Conservation (phyloP, 2,888 invertebrate genomes). For the Rutpela maculata region DNA sequence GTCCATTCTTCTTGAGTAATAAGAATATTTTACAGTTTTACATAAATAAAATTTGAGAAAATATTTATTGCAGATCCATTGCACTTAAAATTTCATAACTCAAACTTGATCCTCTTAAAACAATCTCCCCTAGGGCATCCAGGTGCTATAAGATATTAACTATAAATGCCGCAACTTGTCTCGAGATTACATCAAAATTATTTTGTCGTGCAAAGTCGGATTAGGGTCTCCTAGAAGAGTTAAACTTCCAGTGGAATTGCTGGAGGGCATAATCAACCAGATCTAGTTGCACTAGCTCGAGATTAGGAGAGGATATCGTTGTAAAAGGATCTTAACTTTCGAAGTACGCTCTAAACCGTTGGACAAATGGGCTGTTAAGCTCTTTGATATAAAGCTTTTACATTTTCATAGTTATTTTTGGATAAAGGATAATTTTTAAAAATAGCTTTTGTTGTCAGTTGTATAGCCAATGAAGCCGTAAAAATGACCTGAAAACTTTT, state of each 20-base stretch:
- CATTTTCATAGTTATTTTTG: neutral
- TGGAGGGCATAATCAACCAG: constrained; percentile 20
- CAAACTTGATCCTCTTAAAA: neutral
- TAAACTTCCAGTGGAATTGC: constrained; percentile 26
- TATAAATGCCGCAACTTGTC: constrained; percentile 43
- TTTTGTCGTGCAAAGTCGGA: constrained; percentile 43
- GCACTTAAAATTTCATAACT: neutral
- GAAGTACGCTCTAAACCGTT: neutral
- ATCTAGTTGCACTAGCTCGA: constrained; percentile 20
- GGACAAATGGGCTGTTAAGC: constrained; percentile 15
- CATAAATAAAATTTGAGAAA: no score
- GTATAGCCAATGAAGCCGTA: no score
- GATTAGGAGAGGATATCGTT: constrained; percentile 15
- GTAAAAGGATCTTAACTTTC: constrained; percentile 26
- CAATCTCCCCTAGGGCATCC: neutral
- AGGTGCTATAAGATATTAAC: constrained; percentile 39
- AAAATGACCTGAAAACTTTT: no score
- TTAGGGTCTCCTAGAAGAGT: constrained; percentile 23
- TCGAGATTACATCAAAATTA: constrained; percentile 51
- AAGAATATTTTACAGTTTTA: no score
- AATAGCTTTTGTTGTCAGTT: no score
- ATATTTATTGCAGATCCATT: neutral
- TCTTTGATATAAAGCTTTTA: neutral
- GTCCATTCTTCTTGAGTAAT: no score
- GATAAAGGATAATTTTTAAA: neutral